Base-by-base conservation (phyloP, 2,113 vertebrate species). In the Dicerorhinus sumatrensis region DNA sequence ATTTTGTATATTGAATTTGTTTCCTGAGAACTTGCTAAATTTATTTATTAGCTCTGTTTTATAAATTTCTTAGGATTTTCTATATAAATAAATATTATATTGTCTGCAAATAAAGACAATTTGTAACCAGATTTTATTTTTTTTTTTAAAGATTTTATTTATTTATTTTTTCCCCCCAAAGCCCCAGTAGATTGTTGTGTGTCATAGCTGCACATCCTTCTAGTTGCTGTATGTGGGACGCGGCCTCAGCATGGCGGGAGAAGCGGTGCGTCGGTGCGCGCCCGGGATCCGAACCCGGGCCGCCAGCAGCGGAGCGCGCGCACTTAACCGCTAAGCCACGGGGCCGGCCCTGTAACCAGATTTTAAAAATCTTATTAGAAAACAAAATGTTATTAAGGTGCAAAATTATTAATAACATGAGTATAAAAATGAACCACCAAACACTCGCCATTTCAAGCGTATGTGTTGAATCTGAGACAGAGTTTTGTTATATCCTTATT, bases 331-430 rank as follows among this genome's bases (percentile, higher is more conserved):
- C n/a, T n/a, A n/a, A n/a, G n/a, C n/a, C n/a, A n/a, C n/a, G n/a
- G n/a, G n/a, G n/a, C n/a, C n/a, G n/a, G n/a, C n/a, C n/a, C n/a
- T 82, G 10, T 60, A 93, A 76, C 20, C 82, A 10, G 6, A 87
- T 77, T 96, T 89, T 92, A 21, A 85, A 92, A 77, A 21, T 67
- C 31, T 62, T 70, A 75, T 60, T 94, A 94, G 65, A 51, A 89
- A 94, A 63, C 17, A 85, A 94, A 89, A 18, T 60, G 7, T 73
- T 95, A 65, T 5, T 87, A 21, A 89, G 21, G 6, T 72, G 8
- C 2, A 79, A 65, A 95, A 79, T 72, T 73, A 96, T 65, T 79
- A 70, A 48, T 83, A 67, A 84, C 54, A 6, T 89, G 20, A 65
- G 5, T 33, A 58, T 48, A 83, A 84, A 83, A 90, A 51, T 82